A percentile compares a stretch with the other conserved stretches of the same genome.
Conservation (phyloP, 2,888 invertebrate species). For the Parascotia fuliginaria region DNA sequence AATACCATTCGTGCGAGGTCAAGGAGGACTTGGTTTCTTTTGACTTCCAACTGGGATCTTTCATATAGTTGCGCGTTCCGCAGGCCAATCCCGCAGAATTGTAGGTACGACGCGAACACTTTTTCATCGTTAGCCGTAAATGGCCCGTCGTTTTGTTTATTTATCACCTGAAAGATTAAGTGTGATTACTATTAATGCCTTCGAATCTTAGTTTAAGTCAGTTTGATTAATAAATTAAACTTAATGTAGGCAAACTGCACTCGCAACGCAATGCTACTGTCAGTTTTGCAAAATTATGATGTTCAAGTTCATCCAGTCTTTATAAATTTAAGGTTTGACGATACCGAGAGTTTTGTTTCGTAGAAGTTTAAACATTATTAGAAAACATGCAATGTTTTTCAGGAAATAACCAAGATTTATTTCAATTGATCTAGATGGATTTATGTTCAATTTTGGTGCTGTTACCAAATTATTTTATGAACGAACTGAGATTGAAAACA, state of each 20-base stretch:
- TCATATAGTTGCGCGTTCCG: slow-evolving; percentile 98
- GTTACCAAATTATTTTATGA: slow-evolving; percentile 18
- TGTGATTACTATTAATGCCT: slow-evolving; percentile 11
- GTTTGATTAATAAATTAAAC: too few relatives aligned
- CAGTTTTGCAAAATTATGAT: too few relatives aligned
- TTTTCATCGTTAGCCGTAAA: slow-evolving; percentile 95
- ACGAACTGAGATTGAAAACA: slow-evolving; percentile 16
- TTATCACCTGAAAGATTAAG: slow-evolving; percentile 89
- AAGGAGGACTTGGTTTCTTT: slow-evolving; percentile 96
- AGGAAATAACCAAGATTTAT: neutral
- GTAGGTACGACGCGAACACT: slow-evolving; percentile 96
- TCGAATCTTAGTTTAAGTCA: too few relatives aligned
- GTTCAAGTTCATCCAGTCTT: too few relatives aligned
- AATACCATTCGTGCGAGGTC: slow-evolving; percentile 98
- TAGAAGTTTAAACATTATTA: too few relatives aligned
- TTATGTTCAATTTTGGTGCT: slow-evolving; percentile 31
- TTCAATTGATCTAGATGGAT: slow-evolving; percentile 10
- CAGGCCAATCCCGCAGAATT: slow-evolving; percentile 98
- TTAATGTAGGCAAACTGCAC: too few relatives aligned
- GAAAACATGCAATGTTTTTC: neutral
- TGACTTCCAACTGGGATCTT: slow-evolving; percentile 97
- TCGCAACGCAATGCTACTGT: too few relatives aligned
- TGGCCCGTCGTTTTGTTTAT: slow-evolving; percentile 93
- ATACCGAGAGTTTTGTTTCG: too few relatives aligned
- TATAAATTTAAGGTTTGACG: too few relatives aligned